Conservation (phyloP, 1,140 invertebrate species). For the Achatina immaculata region DNA sequence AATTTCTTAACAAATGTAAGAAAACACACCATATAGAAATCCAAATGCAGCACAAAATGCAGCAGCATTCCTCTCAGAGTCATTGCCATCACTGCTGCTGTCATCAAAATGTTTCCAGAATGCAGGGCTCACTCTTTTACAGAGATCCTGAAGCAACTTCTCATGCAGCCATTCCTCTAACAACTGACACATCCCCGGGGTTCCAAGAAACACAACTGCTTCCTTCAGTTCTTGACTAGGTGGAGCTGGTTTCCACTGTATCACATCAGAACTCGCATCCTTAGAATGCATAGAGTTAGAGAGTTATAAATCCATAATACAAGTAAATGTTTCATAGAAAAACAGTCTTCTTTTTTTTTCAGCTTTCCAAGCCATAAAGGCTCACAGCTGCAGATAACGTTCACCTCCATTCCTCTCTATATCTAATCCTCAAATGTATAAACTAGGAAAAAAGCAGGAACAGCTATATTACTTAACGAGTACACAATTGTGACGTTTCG, state of each 20-base stretch:
- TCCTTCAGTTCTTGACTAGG: slow-evolving; percentile 23
- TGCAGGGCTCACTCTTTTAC: slow-evolving; percentile 49
- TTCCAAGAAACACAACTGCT: slow-evolving; percentile 37
- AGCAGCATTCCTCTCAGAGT: background rate
- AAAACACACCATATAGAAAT: slow-evolving; percentile 23
- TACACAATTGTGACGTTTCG: no score
- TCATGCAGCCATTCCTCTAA: slow-evolving; percentile 64
- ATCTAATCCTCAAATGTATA: no score
- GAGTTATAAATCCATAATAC: no score
- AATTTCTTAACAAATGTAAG: background rate
- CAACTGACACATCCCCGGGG: slow-evolving; percentile 49
- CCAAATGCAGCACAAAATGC: slow-evolving; percentile 36
- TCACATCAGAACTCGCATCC: background rate
- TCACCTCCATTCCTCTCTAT: no score
- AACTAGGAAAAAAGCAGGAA: no score
- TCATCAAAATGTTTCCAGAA: slow-evolving; percentile 55
- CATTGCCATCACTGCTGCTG: background rate
- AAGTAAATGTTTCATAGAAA: no score
- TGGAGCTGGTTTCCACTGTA: background rate
- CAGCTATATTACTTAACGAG: no score
- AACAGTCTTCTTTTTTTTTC: no score
- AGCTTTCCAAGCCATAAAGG: no score
- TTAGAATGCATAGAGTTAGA: background rate
- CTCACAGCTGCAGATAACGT: no score
- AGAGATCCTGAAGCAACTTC: slow-evolving; percentile 51